phyloP scores from a whole-genome alignment of 2,113 vertebrate genomes.

The Pampusana beccarii region DNA sequence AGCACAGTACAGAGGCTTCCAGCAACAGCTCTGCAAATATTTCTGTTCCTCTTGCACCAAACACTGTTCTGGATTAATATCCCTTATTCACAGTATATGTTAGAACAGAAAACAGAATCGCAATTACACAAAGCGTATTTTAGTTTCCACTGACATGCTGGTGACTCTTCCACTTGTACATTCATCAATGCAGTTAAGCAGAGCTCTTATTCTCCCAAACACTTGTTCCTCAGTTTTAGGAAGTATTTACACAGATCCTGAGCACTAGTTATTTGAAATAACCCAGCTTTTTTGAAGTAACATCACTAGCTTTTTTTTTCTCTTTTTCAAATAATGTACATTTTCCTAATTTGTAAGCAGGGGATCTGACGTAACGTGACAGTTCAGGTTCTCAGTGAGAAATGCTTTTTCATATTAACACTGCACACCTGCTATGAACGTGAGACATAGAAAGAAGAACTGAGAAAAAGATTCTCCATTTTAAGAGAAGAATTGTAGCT shows the following conservation, averaged over 20 bases:
- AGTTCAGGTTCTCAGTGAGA: not conserved
- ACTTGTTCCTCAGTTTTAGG: not conserved
- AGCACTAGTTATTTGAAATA: not conserved
- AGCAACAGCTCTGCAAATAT: not conserved
- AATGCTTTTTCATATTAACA: not conserved
- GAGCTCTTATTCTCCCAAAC: not conserved
- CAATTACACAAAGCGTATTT: not conserved
- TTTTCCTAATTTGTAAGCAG: not conserved
- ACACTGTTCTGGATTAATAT: not conserved
- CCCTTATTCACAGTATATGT: not conserved
- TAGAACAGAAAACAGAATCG: not conserved
- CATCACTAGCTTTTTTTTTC: not conserved
- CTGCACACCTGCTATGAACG: not conserved
- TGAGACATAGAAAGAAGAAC: not conserved
- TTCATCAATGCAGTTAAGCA: not conserved
- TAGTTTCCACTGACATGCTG: not conserved
- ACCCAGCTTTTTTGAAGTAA: not conserved
- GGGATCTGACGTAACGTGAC: not conserved
- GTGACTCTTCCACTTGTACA: not conserved
- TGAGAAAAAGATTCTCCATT: not conserved
- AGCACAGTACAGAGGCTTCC: not conserved
- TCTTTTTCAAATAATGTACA: not conserved
- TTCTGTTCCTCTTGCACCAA: not conserved
- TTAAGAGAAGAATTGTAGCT: not conserved
- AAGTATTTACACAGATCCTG: not conserved